These are phyloP conservation scores for Athalia rosae DNA, from an alignment of 2,888 invertebrate species.

Conservation along the genomic window DNA sequence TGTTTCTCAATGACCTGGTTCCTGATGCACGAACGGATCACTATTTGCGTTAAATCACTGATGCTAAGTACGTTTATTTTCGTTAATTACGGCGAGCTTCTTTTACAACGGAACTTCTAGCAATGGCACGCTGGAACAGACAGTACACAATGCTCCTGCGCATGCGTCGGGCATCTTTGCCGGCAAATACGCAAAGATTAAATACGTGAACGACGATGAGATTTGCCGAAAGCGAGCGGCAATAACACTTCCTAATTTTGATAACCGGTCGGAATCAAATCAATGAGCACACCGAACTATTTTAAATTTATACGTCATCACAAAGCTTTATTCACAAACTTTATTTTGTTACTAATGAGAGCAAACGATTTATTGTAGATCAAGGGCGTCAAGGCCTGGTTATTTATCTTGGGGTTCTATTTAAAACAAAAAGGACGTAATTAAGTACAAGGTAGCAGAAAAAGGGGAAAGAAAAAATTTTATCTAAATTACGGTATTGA, in stretches of 20 bases:
- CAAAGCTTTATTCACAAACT: slow-evolving; percentile 35
- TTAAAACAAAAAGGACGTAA: neutral
- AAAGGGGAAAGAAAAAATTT: neutral
- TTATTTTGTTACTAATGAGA: neutral
- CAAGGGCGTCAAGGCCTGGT: neutral
- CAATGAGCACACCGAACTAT: neutral
- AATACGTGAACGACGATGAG: neutral
- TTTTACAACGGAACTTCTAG: neutral
- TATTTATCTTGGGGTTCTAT: neutral
- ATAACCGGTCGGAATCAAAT: neutral
- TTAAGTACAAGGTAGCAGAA: slow-evolving; percentile 24
- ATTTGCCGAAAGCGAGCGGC: neutral
- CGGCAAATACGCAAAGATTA: slow-evolving; percentile 6
- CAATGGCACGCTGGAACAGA: neutral
- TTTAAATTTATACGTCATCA: no score
- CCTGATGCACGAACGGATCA: neutral
- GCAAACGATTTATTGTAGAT: neutral
- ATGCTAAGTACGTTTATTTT: neutral
- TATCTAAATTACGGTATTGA: neutral
- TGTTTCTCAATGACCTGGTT: neutral
- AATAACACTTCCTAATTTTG: neutral
- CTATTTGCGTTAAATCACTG: slow-evolving; percentile 12
- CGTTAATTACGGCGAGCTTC: neutral
- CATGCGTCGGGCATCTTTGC: neutral
- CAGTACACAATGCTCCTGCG: slow-evolving; percentile 9